Conservation (phyloP, 2,113 vertebrate species). For the Psilopsiagon aymara region DNA sequence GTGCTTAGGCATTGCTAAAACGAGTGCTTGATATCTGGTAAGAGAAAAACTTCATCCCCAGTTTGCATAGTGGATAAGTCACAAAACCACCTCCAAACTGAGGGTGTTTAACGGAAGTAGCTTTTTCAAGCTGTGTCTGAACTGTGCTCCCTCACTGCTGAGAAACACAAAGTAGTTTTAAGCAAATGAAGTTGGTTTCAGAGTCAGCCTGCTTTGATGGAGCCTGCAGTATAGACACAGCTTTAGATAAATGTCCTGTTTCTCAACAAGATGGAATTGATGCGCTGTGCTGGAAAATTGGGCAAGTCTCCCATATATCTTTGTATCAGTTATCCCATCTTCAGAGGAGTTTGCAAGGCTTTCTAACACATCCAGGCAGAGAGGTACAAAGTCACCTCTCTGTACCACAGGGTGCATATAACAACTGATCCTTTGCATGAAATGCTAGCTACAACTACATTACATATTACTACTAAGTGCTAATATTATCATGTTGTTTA, state of each 20-base stretch:
- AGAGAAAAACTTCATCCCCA: neutral
- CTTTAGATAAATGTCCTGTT: neutral
- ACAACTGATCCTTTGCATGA: neutral
- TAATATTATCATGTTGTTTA: neutral
- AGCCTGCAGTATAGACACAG: neutral
- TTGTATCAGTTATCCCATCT: neutral
- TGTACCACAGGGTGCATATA: neutral
- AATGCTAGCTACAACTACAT: neutral
- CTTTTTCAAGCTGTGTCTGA: neutral
- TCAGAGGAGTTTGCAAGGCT: neutral
- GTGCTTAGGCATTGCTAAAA: neutral
- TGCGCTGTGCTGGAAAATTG: neutral
- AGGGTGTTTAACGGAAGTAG: neutral
- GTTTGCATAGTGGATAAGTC: neutral
- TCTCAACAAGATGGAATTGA: neutral
- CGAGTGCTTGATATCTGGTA: neutral
- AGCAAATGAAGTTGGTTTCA: neutral
- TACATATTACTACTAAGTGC: neutral
- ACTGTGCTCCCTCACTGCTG: neutral
- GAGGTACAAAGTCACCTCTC: neutral
- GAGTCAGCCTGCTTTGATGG: neutral
- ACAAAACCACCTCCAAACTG: neutral
- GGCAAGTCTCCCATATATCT: neutral
- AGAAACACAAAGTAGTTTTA: neutral
- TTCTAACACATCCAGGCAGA: neutral